Percentiles rank a stretch among this genome's conserved stretches.
Conservation (phyloP, 2,113 vertebrate species). For the Amblyopsis rosae region DNA sequence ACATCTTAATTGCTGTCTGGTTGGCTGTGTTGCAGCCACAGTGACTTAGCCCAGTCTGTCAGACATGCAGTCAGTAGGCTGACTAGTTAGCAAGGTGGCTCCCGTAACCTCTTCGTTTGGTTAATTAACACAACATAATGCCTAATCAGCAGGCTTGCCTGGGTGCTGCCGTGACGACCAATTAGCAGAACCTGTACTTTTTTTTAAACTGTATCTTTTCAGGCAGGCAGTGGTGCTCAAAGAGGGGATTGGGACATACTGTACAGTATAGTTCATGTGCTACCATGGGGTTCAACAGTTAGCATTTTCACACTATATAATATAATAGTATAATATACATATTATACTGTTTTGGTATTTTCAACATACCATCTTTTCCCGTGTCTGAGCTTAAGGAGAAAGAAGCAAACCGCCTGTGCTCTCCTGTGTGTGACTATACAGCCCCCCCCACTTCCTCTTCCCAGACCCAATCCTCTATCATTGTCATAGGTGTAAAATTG, state of each 20-base stretch:
- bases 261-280: too few species aligned
- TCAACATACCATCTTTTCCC: too few species aligned
- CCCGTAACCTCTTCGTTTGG: slow-evolving; percentile 20
- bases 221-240: background rate
- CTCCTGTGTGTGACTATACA: background rate
- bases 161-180: background rate
- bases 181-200: slow-evolving; percentile 7
- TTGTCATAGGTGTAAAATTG: slow-evolving; percentile 69
- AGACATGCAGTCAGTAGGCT: slow-evolving; percentile 24
- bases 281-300: too few species aligned
- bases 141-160: slow-evolving; percentile 10
- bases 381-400: too few species aligned
- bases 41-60: slow-evolving; percentile 46
- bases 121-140: slow-evolving; percentile 42
- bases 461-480: slow-evolving; percentile 45
- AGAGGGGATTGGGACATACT: too few species aligned
- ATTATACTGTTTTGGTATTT: too few species aligned
- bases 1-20: slow-evolving; percentile 66
- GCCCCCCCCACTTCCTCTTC: slow-evolving; percentile 6
- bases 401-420: too few species aligned
- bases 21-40: slow-evolving; percentile 49
- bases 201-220: slow-evolving; percentile 5
- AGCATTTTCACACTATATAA: too few species aligned
- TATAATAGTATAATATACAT: too few species aligned
- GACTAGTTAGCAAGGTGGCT: slow-evolving; percentile 22